Evolutionary conservation across 53 echinoderm and acorn worm genomes (phyloP).

Genomic region (Pentamera pediparva): DNA sequence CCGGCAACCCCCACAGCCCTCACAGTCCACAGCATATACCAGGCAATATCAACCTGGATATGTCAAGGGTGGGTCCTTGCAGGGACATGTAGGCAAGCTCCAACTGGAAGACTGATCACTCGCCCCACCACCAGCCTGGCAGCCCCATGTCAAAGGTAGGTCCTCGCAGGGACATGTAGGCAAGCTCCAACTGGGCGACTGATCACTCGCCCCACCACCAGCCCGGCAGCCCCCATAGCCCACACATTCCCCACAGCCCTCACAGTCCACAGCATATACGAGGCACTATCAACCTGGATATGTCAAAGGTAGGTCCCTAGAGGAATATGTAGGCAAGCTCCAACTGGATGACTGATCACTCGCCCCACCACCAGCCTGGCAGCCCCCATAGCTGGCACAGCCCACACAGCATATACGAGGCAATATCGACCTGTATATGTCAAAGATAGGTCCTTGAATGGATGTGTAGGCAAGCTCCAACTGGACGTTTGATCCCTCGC

Average conservation of each 20-base stretch:
- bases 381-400: background rate
- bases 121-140: background rate
- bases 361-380: background rate
- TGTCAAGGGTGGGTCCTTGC: slow-evolving; percentile 40
- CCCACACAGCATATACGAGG: slow-evolving; percentile 42
- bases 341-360: background rate
- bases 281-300: slow-evolving; percentile 66
- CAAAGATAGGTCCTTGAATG: too few species aligned
- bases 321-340: background rate
- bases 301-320: slow-evolving; percentile 45
- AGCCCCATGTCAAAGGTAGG: too few species aligned
- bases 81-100: background rate
- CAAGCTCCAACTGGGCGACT: background rate
- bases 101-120: background rate
- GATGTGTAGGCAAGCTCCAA: background rate
- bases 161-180: too few species aligned
- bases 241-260: too few species aligned
- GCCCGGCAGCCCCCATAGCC: too few species aligned
- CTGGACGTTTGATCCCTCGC: too few species aligned
- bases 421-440: slow-evolving; percentile 63
- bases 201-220: slow-evolving; percentile 57
- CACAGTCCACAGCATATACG: slow-evolving; percentile 45
- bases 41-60: slow-evolving; percentile 66
- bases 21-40: slow-evolving; percentile 46
- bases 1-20: too few species aligned